These are phyloP conservation scores for Lithophane semibrunnea DNA, from an alignment of 2,888 invertebrate genomes.

Conservation along the genomic window DNA sequence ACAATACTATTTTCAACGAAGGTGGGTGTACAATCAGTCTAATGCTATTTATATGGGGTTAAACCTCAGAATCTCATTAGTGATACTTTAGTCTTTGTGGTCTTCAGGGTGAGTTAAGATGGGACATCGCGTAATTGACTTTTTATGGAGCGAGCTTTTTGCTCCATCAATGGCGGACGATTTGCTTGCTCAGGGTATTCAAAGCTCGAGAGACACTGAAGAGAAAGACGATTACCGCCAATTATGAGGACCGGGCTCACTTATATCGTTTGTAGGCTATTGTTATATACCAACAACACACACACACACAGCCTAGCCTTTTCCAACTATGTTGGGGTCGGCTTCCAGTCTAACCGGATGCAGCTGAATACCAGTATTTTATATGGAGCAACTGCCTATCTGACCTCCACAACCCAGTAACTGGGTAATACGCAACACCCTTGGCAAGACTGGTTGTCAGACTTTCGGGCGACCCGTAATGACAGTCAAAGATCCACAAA, in stretches of 20 bases:
- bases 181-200: conserved; percentile 29
- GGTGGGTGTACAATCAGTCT: background rate
- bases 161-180: conserved; percentile 15
- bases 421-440: too few species aligned
- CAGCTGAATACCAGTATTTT: too few species aligned
- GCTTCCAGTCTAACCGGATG: too few species aligned
- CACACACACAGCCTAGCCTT: too few species aligned
- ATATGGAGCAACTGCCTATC: too few species aligned
- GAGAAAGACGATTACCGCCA: conserved; percentile 25
- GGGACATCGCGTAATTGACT: conserved; percentile 34
- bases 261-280: background rate
- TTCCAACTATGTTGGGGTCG: too few species aligned
- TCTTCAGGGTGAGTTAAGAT: conserved; percentile 30
- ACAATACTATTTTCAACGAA: background rate
- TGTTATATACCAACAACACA: background rate
- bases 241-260: background rate
- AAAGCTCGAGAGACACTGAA: conserved; percentile 24
- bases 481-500: too few species aligned
- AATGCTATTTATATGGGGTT: background rate
- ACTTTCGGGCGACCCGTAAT: too few species aligned
- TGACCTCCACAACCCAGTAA: too few species aligned
- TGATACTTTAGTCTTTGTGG: conserved; percentile 29
- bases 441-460: too few species aligned
- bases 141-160: conserved; percentile 37
- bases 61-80: conserved; percentile 44